Evolutionary conservation across 1,140 invertebrate species (phyloP).

Genomic region (Antheraea mylitta): DNA sequence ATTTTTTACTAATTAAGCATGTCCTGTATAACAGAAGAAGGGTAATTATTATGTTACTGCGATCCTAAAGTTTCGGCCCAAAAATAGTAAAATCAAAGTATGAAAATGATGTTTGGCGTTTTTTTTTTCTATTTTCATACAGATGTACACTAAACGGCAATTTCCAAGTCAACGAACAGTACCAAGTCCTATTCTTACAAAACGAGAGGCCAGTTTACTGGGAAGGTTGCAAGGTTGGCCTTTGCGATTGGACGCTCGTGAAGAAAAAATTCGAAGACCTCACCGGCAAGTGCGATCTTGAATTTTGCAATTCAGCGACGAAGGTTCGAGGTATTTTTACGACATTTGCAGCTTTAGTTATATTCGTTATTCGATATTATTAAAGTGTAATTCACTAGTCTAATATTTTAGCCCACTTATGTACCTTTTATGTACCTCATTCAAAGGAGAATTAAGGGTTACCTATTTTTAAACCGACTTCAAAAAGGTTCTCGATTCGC

Average conservation of each 20-base stretch:
- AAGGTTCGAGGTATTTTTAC: slow-evolving; percentile 20
- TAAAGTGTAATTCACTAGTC: slow-evolving; percentile 10
- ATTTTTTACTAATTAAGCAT: too few relatives aligned
- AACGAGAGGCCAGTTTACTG: slow-evolving; percentile 82
- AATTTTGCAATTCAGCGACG: slow-evolving; percentile 58
- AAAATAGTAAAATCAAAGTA: too few relatives aligned
- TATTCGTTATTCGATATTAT: slow-evolving; percentile 26
- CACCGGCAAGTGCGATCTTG: slow-evolving; percentile 56
- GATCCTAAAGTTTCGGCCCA: too few relatives aligned
- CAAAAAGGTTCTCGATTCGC: too few relatives aligned
- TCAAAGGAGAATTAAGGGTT: too few relatives aligned
- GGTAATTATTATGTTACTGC: too few relatives aligned
- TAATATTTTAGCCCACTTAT: neutral
- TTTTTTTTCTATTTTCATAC: slow-evolving; percentile 7
- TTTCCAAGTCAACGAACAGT: slow-evolving; percentile 68
- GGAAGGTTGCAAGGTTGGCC: slow-evolving; percentile 80
- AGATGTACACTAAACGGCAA: slow-evolving; percentile 77
- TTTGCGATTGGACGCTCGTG: slow-evolving; percentile 80
- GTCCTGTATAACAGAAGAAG: too few relatives aligned
- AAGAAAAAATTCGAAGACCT: slow-evolving; percentile 51
- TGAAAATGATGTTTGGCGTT: too few relatives aligned
- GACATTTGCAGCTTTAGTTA: slow-evolving; percentile 23
- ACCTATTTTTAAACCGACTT: too few relatives aligned
- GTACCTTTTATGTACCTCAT: too few relatives aligned
- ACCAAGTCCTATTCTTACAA: slow-evolving; percentile 82